A percentile compares a stretch with the other conserved stretches of the same genome.
phyloP scores from a whole-genome alignment of 2,888 invertebrate species.

The Dynastes tityus region DNA sequence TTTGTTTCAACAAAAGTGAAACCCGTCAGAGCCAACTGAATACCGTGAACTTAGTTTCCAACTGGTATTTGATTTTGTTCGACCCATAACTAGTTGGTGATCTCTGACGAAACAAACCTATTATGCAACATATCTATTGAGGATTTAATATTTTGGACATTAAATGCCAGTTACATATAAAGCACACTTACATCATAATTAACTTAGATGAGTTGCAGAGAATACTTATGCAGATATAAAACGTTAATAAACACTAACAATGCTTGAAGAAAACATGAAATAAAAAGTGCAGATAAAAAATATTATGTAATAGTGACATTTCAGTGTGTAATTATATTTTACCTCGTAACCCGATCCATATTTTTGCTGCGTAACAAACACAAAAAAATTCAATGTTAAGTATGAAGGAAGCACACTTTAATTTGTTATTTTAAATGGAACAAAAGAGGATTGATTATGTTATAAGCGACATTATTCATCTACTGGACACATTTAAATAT shows the following conservation, averaged over 20 bases:
- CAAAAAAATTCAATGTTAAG: conserved; percentile 47
- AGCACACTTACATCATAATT: no score
- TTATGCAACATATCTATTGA: no score
- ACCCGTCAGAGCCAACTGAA: no score
- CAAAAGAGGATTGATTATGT: background rate
- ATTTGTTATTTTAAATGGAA: background rate
- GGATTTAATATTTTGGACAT: no score
- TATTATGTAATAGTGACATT: conserved; percentile 14
- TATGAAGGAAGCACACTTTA: conserved; percentile 13
- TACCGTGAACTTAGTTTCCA: no score
- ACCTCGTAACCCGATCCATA: conserved; percentile 67
- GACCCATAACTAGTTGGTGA: no score
- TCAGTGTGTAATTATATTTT: conserved; percentile 52
- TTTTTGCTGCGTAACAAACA: conserved; percentile 61
- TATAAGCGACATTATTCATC: no score
- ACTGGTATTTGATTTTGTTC: no score
- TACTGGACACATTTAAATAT: background rate
- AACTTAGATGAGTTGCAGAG: background rate
- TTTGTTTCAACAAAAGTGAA: no score
- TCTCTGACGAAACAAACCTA: no score
- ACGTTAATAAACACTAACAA: conserved; percentile 7
- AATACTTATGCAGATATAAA: background rate
- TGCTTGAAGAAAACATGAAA: conserved; percentile 16
- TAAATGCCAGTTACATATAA: no score
- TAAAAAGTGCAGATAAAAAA: conserved; percentile 38